These are phyloP conservation scores for Laodelphax striatellus DNA, from an alignment of 1,140 invertebrate genomes.

Conservation along the genomic window DNA sequence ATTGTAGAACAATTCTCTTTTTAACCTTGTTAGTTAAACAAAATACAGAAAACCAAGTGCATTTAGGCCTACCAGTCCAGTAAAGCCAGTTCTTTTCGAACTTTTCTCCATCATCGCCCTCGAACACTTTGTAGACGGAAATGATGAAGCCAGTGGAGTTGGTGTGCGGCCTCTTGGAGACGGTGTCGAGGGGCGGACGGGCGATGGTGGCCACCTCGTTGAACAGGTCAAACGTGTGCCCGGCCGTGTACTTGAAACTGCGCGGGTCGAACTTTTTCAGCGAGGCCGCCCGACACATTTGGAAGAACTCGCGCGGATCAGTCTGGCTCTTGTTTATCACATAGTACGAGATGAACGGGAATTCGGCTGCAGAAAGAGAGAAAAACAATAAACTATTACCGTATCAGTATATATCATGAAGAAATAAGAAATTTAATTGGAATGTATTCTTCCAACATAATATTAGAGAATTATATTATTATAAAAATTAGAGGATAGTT, in stretches of 20 bases:
- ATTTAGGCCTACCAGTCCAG: conserved; percentile 57
- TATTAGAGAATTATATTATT: too few species aligned
- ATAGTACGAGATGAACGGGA: conserved; percentile 83
- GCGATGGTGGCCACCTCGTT: conserved; percentile 84
- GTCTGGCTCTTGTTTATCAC: conserved; percentile 74
- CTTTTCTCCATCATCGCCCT: conserved; percentile 80
- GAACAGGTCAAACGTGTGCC: conserved; percentile 73
- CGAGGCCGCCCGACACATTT: conserved; percentile 64
- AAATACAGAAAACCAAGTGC: not conserved
- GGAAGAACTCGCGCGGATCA: conserved; percentile 72
- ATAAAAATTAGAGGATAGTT: too few species aligned
- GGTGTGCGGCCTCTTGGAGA: conserved; percentile 58
- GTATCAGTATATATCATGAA: too few species aligned
- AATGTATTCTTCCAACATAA: too few species aligned
- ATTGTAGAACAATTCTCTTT: too few species aligned
- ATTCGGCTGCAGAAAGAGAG: conserved; percentile 68
- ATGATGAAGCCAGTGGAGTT: conserved; percentile 78
- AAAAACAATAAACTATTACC: conserved; percentile 19
- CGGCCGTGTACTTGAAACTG: conserved; percentile 63
- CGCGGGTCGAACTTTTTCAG: conserved; percentile 72
- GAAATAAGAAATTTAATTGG: too few species aligned
- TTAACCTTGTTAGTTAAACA: too few species aligned
- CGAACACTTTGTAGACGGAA: conserved; percentile 86
- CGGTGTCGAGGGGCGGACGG: conserved; percentile 66
- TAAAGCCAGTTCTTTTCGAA: conserved; percentile 89